Percentiles rank a stretch among this genome's conserved stretches.
Evolutionary conservation across 2,113 vertebrate genomes (phyloP).

Genomic region (Lipotes vexillifer): DNA sequence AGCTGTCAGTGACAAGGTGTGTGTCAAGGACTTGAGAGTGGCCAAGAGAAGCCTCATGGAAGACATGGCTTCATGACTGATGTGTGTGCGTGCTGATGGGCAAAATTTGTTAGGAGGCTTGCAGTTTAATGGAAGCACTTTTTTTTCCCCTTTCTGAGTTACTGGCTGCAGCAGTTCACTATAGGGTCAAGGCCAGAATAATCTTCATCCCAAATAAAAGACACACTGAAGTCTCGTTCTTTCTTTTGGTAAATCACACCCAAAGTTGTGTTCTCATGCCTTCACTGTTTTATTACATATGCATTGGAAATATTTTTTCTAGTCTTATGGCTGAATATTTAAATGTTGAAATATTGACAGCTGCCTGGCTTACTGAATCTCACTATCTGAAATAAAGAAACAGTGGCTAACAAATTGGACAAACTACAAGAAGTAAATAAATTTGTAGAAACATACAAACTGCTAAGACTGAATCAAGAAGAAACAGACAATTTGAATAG

Average conservation of each 20-base stretch:
- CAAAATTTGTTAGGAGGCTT: not conserved
- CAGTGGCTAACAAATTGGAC: not conserved
- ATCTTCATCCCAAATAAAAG: not conserved
- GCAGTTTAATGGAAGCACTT: not conserved
- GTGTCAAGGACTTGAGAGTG: constrained; percentile 80
- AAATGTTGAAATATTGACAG: not conserved
- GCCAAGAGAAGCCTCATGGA: constrained; percentile 67
- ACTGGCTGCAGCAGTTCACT: not conserved
- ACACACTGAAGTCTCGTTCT: not conserved
- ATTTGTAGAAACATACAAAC: not conserved
- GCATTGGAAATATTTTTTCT: not conserved
- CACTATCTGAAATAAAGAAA: not conserved
- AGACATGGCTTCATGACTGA: constrained; percentile 38
- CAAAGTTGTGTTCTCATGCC: not conserved
- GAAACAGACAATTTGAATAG: not conserved
- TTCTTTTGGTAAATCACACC: not conserved
- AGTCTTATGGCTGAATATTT: not conserved
- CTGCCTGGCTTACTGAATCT: not conserved
- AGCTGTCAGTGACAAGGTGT: constrained; percentile 77
- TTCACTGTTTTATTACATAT: not conserved
- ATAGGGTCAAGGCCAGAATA: not conserved
- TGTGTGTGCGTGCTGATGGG: not conserved
- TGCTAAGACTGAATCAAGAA: not conserved
- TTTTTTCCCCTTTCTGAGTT: not conserved
- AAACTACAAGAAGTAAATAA: not conserved